Percentiles rank a stretch among this genome's conserved stretches.
phyloP scores from a whole-genome alignment of 2,888 invertebrate genomes.

The Dermolepida albohirtum region DNA sequence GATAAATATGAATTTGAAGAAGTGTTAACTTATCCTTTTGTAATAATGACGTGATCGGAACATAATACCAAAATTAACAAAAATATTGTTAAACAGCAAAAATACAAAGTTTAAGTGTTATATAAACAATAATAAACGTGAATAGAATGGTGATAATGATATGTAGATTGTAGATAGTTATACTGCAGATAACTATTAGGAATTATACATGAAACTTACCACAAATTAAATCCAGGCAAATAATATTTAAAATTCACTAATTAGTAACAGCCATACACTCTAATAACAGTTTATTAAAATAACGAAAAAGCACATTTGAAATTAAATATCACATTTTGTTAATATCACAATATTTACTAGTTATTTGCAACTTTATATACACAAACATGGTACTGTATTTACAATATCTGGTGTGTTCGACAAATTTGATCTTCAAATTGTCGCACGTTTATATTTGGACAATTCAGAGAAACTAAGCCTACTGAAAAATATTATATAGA shows the following conservation, averaged over 20 bases:
- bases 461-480: constrained; percentile 32
- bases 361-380: constrained; percentile 42
- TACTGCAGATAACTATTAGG: constrained; percentile 6
- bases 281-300: constrained; percentile 37
- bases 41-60: constrained; percentile 9
- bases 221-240: constrained; percentile 28
- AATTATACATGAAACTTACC: constrained; percentile 19
- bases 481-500: constrained; percentile 26
- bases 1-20: constrained; percentile 19
- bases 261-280: constrained; percentile 40
- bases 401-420: constrained; percentile 24
- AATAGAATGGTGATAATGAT: constrained; percentile 12
- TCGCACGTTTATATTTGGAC: constrained; percentile 32
- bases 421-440: constrained; percentile 30
- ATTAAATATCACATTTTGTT: constrained; percentile 59
- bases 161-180: constrained; percentile 20
- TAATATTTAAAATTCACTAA: constrained; percentile 33
- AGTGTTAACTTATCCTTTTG: constrained; percentile 11
- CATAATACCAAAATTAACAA: constrained; percentile 15
- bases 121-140: constrained; percentile 36
- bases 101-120: constrained; percentile 31
- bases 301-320: constrained; percentile 48
- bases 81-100: constrained; percentile 13
- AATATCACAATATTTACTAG: constrained; percentile 57
- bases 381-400: constrained; percentile 23